Percentiles rank a stretch among this genome's conserved stretches.
These are phyloP conservation scores for Camelus dromedarius DNA, from an alignment of 2,113 vertebrate genomes.

Conservation along the genomic window DNA sequence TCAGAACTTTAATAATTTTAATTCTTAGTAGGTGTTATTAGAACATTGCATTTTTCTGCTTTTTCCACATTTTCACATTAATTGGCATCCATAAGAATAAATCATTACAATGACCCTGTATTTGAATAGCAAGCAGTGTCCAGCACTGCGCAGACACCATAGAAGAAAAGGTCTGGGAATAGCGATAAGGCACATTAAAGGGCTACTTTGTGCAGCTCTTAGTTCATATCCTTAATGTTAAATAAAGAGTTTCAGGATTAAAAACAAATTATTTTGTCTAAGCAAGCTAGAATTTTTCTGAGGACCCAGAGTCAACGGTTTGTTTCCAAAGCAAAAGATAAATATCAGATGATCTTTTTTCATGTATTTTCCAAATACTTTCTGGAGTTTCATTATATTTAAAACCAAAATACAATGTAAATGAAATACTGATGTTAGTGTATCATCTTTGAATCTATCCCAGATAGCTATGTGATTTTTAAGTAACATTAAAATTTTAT, in stretches of 20 bases:
- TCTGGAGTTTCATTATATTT: slow-evolving; percentile 27
- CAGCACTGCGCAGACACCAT: neutral
- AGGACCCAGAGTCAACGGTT: neutral
- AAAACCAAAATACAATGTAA: slow-evolving; percentile 15
- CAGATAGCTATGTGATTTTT: slow-evolving; percentile 42
- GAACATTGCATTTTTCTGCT: neutral
- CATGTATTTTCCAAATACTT: slow-evolving; percentile 50
- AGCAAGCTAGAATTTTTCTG: slow-evolving; percentile 18
- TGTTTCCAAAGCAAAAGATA: slow-evolving; percentile 35
- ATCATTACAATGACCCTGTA: neutral
- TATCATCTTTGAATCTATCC: neutral
- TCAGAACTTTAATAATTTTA: neutral
- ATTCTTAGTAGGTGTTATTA: neutral
- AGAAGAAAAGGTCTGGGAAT: neutral
- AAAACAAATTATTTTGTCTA: slow-evolving; percentile 46
- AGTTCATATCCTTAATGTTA: neutral
- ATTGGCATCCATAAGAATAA: neutral
- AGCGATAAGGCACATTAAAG: rapidly evolving
- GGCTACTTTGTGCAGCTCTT: neutral
- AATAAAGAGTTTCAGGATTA: slow-evolving; percentile 33
- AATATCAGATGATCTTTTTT: slow-evolving; percentile 35
- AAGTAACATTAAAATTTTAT: slow-evolving; percentile 71
- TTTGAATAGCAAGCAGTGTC: neutral
- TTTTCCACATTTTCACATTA: neutral
- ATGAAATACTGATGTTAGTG: slow-evolving; percentile 13